Conservation (phyloP, 2,888 invertebrate species). For the Spodoptera exigua region DNA sequence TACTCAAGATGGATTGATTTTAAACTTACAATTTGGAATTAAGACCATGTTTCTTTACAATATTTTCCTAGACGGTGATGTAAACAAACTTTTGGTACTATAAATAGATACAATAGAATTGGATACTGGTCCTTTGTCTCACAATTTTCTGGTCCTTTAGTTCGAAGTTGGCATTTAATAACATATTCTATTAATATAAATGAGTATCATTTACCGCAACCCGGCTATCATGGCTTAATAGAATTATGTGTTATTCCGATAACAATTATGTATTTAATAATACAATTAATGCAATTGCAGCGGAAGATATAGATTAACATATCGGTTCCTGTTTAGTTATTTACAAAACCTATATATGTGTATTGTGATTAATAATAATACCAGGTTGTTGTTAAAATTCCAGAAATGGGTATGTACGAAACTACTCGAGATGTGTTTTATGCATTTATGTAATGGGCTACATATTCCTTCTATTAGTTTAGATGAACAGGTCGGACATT, state of each 20-base stretch:
- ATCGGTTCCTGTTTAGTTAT: slow-evolving; percentile 54
- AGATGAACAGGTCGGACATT: slow-evolving; percentile 9
- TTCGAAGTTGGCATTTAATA: not conserved
- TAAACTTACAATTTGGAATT: no score
- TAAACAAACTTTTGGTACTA: no score
- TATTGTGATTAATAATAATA: slow-evolving; percentile 32
- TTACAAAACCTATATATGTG: slow-evolving; percentile 47
- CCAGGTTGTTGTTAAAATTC: slow-evolving; percentile 46
- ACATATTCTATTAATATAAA: slow-evolving; percentile 19
- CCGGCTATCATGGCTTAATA: slow-evolving; percentile 82
- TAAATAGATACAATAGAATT: not conserved
- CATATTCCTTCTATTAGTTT: slow-evolving; percentile 18
- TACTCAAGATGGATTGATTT: no score
- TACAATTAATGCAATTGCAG: slow-evolving; percentile 33
- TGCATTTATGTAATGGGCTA: not conserved
- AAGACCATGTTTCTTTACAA: no score
- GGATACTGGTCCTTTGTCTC: not conserved
- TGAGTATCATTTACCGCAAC: slow-evolving; percentile 57
- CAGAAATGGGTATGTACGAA: slow-evolving; percentile 43
- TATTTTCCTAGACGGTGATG: no score
- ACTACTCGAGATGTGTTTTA: not conserved
- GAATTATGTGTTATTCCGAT: slow-evolving; percentile 64
- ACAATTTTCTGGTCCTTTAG: slow-evolving; percentile 8
- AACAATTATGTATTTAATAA: slow-evolving; percentile 30
- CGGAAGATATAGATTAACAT: slow-evolving; percentile 46